These are phyloP conservation scores for Uloborus plumipes DNA, from an alignment of 2,888 invertebrate species.

Conservation along the genomic window DNA sequence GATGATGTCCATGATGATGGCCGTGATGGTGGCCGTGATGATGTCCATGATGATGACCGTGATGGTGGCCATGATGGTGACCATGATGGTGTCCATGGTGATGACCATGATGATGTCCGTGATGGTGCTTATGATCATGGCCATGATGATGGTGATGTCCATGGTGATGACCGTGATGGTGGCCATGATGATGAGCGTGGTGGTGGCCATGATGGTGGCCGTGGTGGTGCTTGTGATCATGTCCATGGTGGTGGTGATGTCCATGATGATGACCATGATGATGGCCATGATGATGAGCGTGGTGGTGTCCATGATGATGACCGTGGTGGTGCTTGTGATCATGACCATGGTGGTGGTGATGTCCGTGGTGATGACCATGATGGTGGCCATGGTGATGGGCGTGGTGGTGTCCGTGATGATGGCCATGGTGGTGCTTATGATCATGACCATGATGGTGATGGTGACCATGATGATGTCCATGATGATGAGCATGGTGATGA, in stretches of 20 bases:
- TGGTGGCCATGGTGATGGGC: constrained; percentile 38
- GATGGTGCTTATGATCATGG: constrained; percentile 23
- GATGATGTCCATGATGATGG: constrained; percentile 40
- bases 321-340: constrained; percentile 34
- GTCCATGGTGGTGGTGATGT: constrained; percentile 40
- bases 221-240: constrained; percentile 45
- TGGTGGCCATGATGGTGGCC: constrained; percentile 31
- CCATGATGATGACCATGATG: constrained; percentile 33
- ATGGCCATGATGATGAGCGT: constrained; percentile 35
- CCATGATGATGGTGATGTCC: constrained; percentile 23
- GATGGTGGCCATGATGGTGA: constrained; percentile 15
- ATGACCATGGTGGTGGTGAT: constrained; percentile 39
- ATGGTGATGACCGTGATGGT: constrained; percentile 36
- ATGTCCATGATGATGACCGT: constrained; percentile 34
- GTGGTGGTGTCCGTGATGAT: constrained; percentile 40
- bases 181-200: constrained; percentile 37
- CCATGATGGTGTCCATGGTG: constrained; percentile 20
- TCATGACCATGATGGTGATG: constrained; percentile 24
- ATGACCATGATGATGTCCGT: constrained; percentile 19
- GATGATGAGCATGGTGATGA: constrained; percentile 28
- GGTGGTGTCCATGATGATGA: constrained; percentile 37
- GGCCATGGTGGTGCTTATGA: constrained; percentile 28
- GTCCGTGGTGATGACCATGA: constrained; percentile 40
- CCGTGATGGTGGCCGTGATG: constrained; percentile 50
- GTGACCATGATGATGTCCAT: constrained; percentile 26